phyloP scores from a whole-genome alignment of 2,113 vertebrate species.

The Telmatochromis brichardi region DNA sequence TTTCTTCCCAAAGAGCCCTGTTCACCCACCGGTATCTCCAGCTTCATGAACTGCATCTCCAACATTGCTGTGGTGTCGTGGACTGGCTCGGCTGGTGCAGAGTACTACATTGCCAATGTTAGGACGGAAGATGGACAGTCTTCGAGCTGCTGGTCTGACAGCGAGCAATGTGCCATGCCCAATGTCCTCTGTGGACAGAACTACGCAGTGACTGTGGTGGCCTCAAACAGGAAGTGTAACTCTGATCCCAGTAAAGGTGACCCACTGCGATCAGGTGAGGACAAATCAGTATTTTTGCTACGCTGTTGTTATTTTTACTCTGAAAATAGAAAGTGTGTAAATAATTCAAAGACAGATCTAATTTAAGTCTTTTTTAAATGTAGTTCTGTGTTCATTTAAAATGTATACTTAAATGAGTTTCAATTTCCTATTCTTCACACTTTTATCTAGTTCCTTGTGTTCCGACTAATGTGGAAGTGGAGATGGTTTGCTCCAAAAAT shows the following conservation, averaged over 20 bases:
- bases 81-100: slow-evolving; percentile 33
- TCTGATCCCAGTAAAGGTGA: slow-evolving; percentile 51
- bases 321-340: background rate
- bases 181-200: slow-evolving; percentile 59
- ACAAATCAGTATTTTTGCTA: background rate
- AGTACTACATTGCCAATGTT: slow-evolving; percentile 55
- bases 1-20: slow-evolving; percentile 55
- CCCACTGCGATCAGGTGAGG: slow-evolving; percentile 62
- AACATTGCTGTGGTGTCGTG: slow-evolving; percentile 65
- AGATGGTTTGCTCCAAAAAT: slow-evolving; percentile 54
- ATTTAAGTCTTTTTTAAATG: background rate
- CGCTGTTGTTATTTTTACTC: background rate
- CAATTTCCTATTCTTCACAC: background rate
- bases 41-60: slow-evolving; percentile 60
- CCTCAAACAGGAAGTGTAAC: slow-evolving; percentile 47
- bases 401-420: background rate
- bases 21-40: slow-evolving; percentile 38
- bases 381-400: background rate
- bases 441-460: slow-evolving; percentile 66
- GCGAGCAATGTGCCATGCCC: slow-evolving; percentile 52
- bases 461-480: slow-evolving; percentile 51
- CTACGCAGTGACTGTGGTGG: slow-evolving; percentile 60
- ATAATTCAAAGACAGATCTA: background rate
- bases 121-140: slow-evolving; percentile 4
- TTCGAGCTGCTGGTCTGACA: slow-evolving; percentile 55